phyloP scores from a whole-genome alignment of 2,113 vertebrate genomes.

The Rattus norvegicus region GRCr8 NC_086024.1:50269001-50269500 shows the following conservation, averaged over 20 bases:
- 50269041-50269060: background rate
- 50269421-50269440: no score
- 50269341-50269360: no score
- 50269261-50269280: background rate
- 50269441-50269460: no score
- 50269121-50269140: background rate
- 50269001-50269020: background rate
- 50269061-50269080: background rate
- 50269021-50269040: fast-evolving
- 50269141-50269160: background rate
- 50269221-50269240: background rate
- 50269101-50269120: background rate
- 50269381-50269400: no score
- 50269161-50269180: background rate
- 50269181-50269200: background rate
- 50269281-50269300: background rate
- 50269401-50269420: no score
- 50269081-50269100: background rate
- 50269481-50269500: no score
- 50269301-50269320: background rate
- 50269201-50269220: background rate
- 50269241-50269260: background rate
- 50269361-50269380: no score
- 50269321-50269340: background rate
- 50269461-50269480: no score